phyloP scores from a whole-genome alignment of 2,113 vertebrate species.

The Protobothrops flavoviridis region DNA sequence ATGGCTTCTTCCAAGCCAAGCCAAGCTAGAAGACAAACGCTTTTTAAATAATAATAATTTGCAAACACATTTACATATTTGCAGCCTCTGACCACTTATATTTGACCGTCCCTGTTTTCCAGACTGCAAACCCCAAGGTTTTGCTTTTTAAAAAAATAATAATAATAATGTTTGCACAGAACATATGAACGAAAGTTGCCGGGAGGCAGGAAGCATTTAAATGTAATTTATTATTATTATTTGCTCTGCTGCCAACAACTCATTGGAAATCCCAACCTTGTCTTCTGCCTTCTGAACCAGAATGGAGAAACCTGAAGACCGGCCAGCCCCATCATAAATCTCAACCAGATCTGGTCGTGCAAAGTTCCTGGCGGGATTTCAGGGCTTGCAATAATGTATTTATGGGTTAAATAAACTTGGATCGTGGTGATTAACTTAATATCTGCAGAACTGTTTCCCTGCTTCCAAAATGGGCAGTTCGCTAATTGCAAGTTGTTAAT shows the following conservation, averaged over 20 bases:
- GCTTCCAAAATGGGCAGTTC: background rate
- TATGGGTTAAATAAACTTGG: slow-evolving; percentile 27
- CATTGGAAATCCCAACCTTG: background rate
- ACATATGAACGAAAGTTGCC: background rate
- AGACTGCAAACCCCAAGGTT: background rate
- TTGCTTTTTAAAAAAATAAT: background rate
- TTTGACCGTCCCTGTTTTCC: background rate
- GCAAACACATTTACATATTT: background rate
- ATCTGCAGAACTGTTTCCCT: background rate
- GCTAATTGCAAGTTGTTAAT: slow-evolving; percentile 21
- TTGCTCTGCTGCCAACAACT: background rate
- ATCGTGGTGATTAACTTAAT: slow-evolving; percentile 21
- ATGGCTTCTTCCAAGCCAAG: slow-evolving; percentile 64
- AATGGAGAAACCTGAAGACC: background rate
- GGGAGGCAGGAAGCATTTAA: background rate
- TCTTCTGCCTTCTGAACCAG: too few species aligned
- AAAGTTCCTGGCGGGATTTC: background rate
- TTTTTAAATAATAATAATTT: slow-evolving; percentile 26
- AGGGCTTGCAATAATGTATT: background rate
- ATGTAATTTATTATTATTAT: background rate
- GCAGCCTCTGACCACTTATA: background rate
- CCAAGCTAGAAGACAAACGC: slow-evolving; percentile 68
- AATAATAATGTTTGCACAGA: background rate
- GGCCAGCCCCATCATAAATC: background rate
- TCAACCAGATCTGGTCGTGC: background rate